Percentiles rank a stretch among this genome's conserved stretches.
phyloP scores from a whole-genome alignment of 2,113 vertebrate genomes.

The Balaeniceps rex region DNA sequence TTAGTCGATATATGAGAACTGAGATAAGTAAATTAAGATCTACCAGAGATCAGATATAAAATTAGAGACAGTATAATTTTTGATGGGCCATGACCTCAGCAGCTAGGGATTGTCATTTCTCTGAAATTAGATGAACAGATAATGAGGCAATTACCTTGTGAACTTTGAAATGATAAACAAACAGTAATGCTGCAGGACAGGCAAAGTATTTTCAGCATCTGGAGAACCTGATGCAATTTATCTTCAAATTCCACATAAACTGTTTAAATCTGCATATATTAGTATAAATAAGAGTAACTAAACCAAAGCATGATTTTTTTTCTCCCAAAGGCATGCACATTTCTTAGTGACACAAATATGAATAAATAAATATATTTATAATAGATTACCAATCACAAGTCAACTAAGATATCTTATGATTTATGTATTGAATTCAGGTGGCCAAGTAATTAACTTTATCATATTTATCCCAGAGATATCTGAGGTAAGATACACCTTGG shows the following conservation, averaged over 20 bases:
- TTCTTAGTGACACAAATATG: background rate
- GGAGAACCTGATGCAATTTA: background rate
- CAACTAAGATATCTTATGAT: background rate
- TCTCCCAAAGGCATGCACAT: background rate
- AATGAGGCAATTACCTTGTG: conserved; percentile 44
- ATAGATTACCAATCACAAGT: background rate
- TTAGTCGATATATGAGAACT: conserved; percentile 18
- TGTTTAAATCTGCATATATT: conserved; percentile 8
- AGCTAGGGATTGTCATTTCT: conserved; percentile 32
- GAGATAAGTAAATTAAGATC: conserved; percentile 55
- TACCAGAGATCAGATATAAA: conserved; percentile 47
- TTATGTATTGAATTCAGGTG: background rate
- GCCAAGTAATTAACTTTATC: background rate
- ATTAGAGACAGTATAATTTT: conserved; percentile 48
- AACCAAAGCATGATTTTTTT: background rate
- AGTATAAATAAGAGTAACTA: background rate
- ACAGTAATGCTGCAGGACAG: background rate
- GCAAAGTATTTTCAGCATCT: background rate
- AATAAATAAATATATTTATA: background rate
- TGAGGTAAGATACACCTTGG: background rate
- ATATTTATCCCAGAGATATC: background rate
- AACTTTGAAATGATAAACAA: conserved; percentile 45
- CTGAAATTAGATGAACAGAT: conserved; percentile 49
- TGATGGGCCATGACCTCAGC: conserved; percentile 52
- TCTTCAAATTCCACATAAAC: background rate